Evolutionary conservation across 2,113 vertebrate genomes (phyloP).

Genomic region (Glareola pratincola): DNA sequence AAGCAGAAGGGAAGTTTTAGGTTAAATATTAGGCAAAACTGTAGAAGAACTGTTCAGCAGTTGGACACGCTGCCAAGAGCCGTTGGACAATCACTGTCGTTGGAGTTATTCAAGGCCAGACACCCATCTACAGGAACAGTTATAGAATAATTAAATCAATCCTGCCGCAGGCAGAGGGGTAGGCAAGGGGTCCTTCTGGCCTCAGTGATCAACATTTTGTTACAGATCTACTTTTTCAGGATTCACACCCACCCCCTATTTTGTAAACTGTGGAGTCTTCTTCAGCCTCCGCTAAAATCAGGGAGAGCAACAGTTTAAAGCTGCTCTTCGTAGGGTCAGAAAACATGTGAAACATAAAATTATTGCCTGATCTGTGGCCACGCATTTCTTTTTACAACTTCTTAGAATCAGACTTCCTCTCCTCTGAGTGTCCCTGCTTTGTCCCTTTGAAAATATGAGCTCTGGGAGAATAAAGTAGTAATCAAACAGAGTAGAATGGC

Average conservation of each 20-base stretch:
- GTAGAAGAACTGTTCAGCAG: slow-evolving; percentile 46
- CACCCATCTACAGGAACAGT: slow-evolving; percentile 62
- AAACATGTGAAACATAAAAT: slow-evolving; percentile 24
- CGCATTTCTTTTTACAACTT: slow-evolving; percentile 14
- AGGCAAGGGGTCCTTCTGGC: slow-evolving; percentile 44
- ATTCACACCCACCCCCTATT: neutral
- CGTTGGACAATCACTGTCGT: neutral
- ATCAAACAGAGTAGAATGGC: neutral
- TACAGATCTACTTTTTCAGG: slow-evolving; percentile 8
- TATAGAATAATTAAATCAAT: slow-evolving; percentile 75
- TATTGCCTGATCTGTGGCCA: neutral
- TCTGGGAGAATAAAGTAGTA: slow-evolving; percentile 25
- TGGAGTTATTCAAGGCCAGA: slow-evolving; percentile 60
- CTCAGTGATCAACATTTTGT: slow-evolving; percentile 9
- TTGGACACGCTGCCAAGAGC: slow-evolving; percentile 60
- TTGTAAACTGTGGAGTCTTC: neutral
- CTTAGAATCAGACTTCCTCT: slow-evolving; percentile 25
- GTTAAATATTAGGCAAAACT: slow-evolving; percentile 71
- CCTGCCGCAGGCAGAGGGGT: slow-evolving; percentile 34
- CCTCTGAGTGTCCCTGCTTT: slow-evolving; percentile 13
- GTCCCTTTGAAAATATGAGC: slow-evolving; percentile 38
- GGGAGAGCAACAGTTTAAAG: neutral
- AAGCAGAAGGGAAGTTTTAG: slow-evolving; percentile 66
- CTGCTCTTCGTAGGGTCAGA: neutral
- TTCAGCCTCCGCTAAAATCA: neutral